These are phyloP conservation scores for Hippoglossus stenolepis DNA, from an alignment of 2,113 vertebrate genomes.

Conservation along the genomic window DNA sequence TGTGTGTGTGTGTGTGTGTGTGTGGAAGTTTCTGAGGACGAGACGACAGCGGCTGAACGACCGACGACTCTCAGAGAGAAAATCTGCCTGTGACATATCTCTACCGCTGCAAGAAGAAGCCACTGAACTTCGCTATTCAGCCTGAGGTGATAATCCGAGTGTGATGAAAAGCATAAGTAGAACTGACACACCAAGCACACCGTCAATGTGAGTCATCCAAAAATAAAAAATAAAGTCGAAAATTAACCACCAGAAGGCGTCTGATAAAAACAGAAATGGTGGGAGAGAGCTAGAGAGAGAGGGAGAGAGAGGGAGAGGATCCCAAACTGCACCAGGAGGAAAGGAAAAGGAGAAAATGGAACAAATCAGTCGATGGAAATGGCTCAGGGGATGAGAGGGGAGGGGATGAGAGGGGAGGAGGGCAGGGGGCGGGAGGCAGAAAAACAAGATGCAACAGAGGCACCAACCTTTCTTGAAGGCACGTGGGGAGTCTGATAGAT, in stretches of 20 bases:
- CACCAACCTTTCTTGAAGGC: conserved; percentile 99
- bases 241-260: conserved; percentile 50
- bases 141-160: conserved; percentile 52
- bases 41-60: conserved; percentile 40
- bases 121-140: conserved; percentile 15
- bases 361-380: conserved; percentile 48
- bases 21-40: conserved; percentile 40
- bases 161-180: conserved; percentile 36
- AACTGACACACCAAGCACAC: conserved; percentile 24
- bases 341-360: conserved; percentile 39
- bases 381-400: conserved; percentile 35
- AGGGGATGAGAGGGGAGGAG: neutral
- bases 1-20: conserved; percentile 39
- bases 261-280: conserved; percentile 50
- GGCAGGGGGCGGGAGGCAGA: neutral
- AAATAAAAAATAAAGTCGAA: conserved; percentile 6
- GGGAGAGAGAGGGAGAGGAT: neutral
- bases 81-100: conserved; percentile 14
- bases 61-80: conserved; percentile 15
- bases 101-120: neutral
- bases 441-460: conserved; percentile 78
- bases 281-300: conserved; percentile 15
- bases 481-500: conserved; percentile 95
- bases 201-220: conserved; percentile 39
- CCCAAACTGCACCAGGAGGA: conserved; percentile 27